Percentiles rank a stretch among this genome's conserved stretches.
phyloP scores from a whole-genome alignment of 2,113 vertebrate species.

The Plestiodon gilberti region DNA sequence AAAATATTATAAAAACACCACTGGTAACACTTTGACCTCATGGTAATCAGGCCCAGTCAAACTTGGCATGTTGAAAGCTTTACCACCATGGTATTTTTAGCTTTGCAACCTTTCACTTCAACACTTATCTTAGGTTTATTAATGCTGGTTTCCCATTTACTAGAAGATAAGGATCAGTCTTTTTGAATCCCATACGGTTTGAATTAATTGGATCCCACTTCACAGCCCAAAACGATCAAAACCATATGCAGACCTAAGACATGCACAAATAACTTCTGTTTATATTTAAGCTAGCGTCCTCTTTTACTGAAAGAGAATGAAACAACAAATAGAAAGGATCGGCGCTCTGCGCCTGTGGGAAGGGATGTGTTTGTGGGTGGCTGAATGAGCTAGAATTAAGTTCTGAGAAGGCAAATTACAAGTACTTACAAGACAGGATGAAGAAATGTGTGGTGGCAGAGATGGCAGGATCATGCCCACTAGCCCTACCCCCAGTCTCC shows the following conservation, averaged over 20 bases:
- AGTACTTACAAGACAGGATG: background rate
- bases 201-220: background rate
- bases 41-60: background rate
- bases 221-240: conserved; percentile 31
- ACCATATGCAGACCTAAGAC: background rate
- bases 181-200: conserved; percentile 17
- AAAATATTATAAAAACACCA: too few relatives aligned
- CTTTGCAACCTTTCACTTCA: conserved; percentile 9
- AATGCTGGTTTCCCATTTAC: background rate
- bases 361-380: too few relatives aligned
- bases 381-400: background rate
- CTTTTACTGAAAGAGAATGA: background rate
- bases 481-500: too few relatives aligned
- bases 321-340: background rate
- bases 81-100: background rate
- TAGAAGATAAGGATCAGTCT: background rate
- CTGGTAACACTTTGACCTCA: background rate
- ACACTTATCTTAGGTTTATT: conserved; percentile 7
- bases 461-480: background rate
- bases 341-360: too few relatives aligned
- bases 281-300: background rate
- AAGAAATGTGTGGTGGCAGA: background rate
- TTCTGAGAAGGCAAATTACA: background rate
- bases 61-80: background rate
- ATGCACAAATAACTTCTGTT: conserved; percentile 16